Evolutionary conservation across 2,113 vertebrate species (phyloP).

Genomic region (Pithys albifrons): DNA sequence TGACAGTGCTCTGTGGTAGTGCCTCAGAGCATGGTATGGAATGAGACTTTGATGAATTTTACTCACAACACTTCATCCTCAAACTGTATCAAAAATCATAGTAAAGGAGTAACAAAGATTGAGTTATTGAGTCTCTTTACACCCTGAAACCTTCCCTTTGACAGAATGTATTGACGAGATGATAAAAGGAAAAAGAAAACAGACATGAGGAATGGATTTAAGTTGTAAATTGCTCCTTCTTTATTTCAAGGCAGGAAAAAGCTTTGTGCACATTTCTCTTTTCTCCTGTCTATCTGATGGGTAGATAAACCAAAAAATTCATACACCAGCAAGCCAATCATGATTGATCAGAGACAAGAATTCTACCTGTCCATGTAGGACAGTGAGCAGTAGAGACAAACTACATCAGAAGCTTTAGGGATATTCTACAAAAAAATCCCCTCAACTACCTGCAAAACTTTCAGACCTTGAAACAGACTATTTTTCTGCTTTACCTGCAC

Average conservation of each 20-base stretch:
- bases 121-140: not conserved
- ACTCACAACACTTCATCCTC: not conserved
- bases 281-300: not conserved
- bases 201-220: not conserved
- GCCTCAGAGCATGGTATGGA: not conserved
- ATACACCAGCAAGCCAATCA: not conserved
- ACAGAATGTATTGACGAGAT: not conserved
- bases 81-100: not conserved
- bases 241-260: not conserved
- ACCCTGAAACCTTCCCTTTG: not conserved
- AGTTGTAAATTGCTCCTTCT: not conserved
- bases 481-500: not conserved
- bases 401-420: not conserved
- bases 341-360: not conserved
- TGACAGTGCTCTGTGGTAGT: constrained; percentile 30
- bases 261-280: not conserved
- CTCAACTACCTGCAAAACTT: not conserved
- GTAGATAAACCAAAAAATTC: not conserved
- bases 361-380: not conserved
- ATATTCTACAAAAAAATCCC: not conserved
- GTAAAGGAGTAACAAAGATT: not conserved
- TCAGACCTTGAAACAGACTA: not conserved
- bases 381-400: not conserved
- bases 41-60: not conserved
- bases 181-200: not conserved